Percentiles rank a stretch among this genome's conserved stretches.
Evolutionary conservation across 2,888 invertebrate genomes (phyloP).

Genomic region (Hirtodrosophila histrioides): DNA sequence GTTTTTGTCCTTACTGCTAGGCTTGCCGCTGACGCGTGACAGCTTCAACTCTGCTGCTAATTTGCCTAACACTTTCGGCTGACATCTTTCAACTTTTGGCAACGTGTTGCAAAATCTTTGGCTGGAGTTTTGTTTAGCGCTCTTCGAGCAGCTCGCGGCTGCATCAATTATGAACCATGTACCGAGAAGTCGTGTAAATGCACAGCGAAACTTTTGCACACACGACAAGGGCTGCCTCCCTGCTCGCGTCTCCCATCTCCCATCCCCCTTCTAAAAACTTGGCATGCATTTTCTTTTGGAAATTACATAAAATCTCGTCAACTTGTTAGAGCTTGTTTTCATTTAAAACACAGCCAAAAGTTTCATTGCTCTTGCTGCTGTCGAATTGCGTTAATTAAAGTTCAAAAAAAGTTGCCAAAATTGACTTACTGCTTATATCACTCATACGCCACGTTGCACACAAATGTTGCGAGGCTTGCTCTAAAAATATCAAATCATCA

Average conservation of each 20-base stretch:
- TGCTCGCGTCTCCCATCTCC: no score
- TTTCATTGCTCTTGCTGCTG: conserved; percentile 37
- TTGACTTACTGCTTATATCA: conserved; percentile 38
- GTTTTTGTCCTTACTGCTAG: conserved; percentile 3
- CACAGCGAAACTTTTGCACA: conserved; percentile 65
- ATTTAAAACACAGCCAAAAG: conserved; percentile 52
- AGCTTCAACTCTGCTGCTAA: conserved; percentile 64
- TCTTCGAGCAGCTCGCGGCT: conserved; percentile 52
- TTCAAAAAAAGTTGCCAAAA: conserved; percentile 60
- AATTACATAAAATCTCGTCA: conserved; percentile 65
- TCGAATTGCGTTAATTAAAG: conserved; percentile 69
- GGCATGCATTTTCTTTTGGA: conserved; percentile 50
- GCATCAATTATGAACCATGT: conserved; percentile 74
- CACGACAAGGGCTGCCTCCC: conserved; percentile 4
- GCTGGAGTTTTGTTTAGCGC: conserved; percentile 48
- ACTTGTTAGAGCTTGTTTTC: conserved; percentile 61
- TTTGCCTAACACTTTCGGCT: conserved; percentile 71
- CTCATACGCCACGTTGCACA: conserved; percentile 51
- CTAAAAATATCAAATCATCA: conserved; percentile 42
- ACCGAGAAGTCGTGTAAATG: conserved; percentile 63
- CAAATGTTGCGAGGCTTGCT: background rate
- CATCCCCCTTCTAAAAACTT: conserved; percentile 8
- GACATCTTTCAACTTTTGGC: conserved; percentile 66
- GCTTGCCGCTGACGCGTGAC: conserved; percentile 59
- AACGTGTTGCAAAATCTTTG: conserved; percentile 50